Evolutionary conservation across 2,113 vertebrate species (phyloP).

Genomic region (Forbesichthys papilliferus): DNA sequence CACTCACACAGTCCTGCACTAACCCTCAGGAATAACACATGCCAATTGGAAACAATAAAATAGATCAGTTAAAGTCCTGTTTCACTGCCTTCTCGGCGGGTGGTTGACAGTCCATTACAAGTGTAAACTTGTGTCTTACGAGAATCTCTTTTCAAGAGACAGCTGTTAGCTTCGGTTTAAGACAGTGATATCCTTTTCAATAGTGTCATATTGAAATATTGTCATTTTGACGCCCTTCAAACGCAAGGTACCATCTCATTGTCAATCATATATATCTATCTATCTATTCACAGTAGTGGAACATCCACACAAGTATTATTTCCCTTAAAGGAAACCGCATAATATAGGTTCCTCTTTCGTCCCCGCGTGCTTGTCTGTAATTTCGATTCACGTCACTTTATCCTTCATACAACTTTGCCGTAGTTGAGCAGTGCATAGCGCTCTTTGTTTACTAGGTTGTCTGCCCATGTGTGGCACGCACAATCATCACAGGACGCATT

Average conservation of each 20-base stretch:
- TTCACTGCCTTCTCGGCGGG: constrained; percentile 31
- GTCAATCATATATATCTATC: constrained; percentile 50
- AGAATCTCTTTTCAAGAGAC: constrained; percentile 41
- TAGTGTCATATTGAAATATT: constrained; percentile 57
- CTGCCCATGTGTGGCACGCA: constrained; percentile 7
- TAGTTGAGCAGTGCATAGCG: constrained; percentile 18
- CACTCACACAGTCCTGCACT: constrained; percentile 42
- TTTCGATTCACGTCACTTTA: constrained; percentile 20
- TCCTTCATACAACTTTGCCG: constrained; percentile 7
- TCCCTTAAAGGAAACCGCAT: constrained; percentile 25
- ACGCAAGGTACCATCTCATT: constrained; percentile 60
- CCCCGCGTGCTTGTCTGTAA: constrained; percentile 23
- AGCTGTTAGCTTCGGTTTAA: constrained; percentile 47
- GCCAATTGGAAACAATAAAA: constrained; percentile 59
- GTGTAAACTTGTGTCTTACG: constrained; percentile 60
- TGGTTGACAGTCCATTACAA: constrained; percentile 52
- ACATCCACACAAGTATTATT: constrained; percentile 10
- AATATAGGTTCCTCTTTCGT: constrained; percentile 21
- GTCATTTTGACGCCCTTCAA: constrained; percentile 48
- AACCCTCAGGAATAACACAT: constrained; percentile 54
- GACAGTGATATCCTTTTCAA: constrained; percentile 30
- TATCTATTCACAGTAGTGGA: constrained; percentile 25
- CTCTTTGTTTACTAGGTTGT: constrained; percentile 32
- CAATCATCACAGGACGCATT: constrained; percentile 39
- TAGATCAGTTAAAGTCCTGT: constrained; percentile 43